Percentiles rank a stretch among this genome's conserved stretches.
Conservation (phyloP, 2,888 invertebrate genomes). For the Himalopsyche anomala region DNA sequence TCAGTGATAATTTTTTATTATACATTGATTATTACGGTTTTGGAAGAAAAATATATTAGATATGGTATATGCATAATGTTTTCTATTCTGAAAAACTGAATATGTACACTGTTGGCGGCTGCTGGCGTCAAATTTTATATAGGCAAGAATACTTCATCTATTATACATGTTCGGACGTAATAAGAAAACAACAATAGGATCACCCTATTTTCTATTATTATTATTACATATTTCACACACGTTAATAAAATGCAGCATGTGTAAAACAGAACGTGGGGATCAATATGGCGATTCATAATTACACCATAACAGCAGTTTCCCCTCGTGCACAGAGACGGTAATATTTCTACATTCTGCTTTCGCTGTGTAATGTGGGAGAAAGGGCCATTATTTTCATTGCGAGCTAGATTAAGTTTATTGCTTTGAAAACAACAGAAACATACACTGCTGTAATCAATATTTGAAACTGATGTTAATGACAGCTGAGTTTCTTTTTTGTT, state of each 20-base stretch:
- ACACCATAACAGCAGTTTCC: constrained; percentile 41
- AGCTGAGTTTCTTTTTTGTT: neutral
- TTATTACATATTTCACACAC: constrained; percentile 18
- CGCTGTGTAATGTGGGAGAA: constrained; percentile 40
- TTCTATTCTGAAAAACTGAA: too few relatives aligned
- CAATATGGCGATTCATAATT: constrained; percentile 43
- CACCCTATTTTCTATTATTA: constrained; percentile 37
- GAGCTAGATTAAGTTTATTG: constrained; percentile 38
- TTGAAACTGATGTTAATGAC: constrained; percentile 35
- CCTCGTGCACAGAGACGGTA: constrained; percentile 3
- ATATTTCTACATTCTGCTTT: constrained; percentile 42
- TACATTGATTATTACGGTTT: too few relatives aligned
- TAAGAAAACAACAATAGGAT: constrained; percentile 26
- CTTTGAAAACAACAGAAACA: constrained; percentile 42
- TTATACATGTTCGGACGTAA: constrained; percentile 11
- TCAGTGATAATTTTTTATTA: too few relatives aligned
- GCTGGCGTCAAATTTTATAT: too few relatives aligned
- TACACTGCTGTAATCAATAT: constrained; percentile 27
- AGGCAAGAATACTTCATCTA: too few relatives aligned
- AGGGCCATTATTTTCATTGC: constrained; percentile 40
- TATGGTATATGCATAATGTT: too few relatives aligned
- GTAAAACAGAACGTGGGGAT: constrained; percentile 36
- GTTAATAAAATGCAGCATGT: constrained; percentile 37
- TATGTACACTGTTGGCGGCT: too few relatives aligned
- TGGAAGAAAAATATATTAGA: too few relatives aligned